phyloP scores from a whole-genome alignment of 2,797 vertebrate genomes.

The Tympanoctomys barrerae region DNA sequence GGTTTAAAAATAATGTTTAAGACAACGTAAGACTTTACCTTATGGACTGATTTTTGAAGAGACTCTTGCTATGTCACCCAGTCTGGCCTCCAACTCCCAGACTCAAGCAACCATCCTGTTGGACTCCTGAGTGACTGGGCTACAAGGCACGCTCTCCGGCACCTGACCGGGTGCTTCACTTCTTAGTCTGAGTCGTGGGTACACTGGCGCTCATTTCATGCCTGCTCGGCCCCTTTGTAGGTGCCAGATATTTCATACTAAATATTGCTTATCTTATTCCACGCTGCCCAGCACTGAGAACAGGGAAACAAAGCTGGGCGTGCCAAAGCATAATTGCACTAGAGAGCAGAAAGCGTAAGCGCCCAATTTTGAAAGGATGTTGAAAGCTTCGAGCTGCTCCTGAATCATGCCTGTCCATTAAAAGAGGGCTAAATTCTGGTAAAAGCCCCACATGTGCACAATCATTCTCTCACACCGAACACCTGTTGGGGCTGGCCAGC shows the following conservation, averaged over 20 bases:
- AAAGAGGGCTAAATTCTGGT: slow-evolving; percentile 2
- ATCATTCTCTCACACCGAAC: slow-evolving; percentile 34
- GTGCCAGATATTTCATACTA: slow-evolving; percentile 42
- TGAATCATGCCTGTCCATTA: slow-evolving; percentile 53
- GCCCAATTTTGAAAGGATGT: slow-evolving; percentile 52
- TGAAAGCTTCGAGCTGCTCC: slow-evolving; percentile 62
- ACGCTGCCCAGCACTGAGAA: slow-evolving; percentile 1
- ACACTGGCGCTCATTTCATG: not conserved
- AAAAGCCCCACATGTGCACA: not conserved
- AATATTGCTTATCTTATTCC: slow-evolving; percentile 60
- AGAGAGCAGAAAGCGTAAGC: slow-evolving; percentile 61
- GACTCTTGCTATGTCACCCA: not conserved
- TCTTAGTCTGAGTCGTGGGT: not conserved
- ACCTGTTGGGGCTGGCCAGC: slow-evolving; percentile 24
- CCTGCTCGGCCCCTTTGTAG: slow-evolving; percentile 37
- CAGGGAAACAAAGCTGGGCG: slow-evolving; percentile 37
- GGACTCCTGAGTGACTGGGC: not conserved
- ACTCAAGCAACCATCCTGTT: not conserved
- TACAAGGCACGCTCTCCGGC: no score
- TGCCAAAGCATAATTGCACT: slow-evolving; percentile 56
- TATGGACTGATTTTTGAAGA: not conserved
- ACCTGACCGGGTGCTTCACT: not conserved
- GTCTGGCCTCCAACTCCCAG: not conserved
- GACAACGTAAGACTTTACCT: not conserved
- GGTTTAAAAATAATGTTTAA: slow-evolving; percentile 10